Evolutionary conservation across 2,888 invertebrate species (phyloP).

Genomic region (Drosophila atripex): DNA sequence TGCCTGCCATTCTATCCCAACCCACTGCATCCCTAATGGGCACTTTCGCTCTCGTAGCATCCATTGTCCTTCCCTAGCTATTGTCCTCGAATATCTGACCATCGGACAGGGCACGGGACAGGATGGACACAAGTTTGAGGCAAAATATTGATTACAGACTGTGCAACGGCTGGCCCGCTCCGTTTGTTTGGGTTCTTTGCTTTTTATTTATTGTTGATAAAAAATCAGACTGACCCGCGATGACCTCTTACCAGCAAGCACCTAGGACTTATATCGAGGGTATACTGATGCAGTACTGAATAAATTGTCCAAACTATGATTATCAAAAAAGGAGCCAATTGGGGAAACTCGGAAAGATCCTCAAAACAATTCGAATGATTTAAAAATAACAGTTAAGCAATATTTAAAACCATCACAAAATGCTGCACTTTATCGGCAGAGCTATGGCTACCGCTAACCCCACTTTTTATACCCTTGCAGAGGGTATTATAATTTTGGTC

Average conservation of each 20-base stretch:
- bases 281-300: no score
- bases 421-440: no score
- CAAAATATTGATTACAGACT: conserved; percentile 74
- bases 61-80: conserved; percentile 23
- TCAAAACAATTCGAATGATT: no score
- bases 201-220: conserved; percentile 62
- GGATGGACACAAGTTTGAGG: conserved; percentile 40
- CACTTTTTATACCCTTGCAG: no score
- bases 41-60: conserved; percentile 68
- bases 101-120: conserved; percentile 33
- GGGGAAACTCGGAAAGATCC: no score
- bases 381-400: no score
- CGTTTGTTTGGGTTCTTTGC: conserved; percentile 54
- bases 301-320: no score
- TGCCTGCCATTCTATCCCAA: conserved; percentile 42
- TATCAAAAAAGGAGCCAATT: no score
- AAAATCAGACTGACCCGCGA: conserved; percentile 65
- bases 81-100: conserved; percentile 57
- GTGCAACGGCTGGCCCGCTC: conserved; percentile 31
- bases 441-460: no score
- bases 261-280: background rate
- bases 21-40: conserved; percentile 70
- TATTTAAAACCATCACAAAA: no score
- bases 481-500: no score
- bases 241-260: conserved; percentile 53